Percentiles rank a stretch among this genome's conserved stretches.
phyloP scores from a whole-genome alignment of 2,888 invertebrate genomes.

The Mystacides longicornis region DNA sequence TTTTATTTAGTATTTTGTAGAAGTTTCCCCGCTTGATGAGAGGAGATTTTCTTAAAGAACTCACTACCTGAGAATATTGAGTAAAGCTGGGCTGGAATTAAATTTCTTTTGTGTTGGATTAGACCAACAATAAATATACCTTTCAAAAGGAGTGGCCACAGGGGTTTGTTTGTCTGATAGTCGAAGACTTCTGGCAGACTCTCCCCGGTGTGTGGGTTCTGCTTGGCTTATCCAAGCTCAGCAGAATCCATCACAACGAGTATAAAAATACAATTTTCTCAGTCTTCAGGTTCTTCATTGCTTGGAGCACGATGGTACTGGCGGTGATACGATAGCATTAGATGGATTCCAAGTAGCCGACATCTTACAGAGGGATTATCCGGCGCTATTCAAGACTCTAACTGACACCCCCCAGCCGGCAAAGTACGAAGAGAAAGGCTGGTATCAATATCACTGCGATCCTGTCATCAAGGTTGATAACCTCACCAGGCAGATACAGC shows the following conservation, averaged over 20 bases:
- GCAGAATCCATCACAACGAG: not conserved
- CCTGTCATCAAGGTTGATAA: constrained; percentile 53
- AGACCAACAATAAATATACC: no score
- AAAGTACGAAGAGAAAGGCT: constrained; percentile 57
- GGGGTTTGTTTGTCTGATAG: no score
- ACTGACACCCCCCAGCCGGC: constrained; percentile 51
- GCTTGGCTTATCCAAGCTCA: no score
- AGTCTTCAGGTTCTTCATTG: constrained; percentile 45
- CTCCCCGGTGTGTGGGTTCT: no score
- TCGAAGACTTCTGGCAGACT: no score
- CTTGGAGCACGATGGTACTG: constrained; percentile 45
- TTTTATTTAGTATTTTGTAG: no score
- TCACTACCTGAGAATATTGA: no score
- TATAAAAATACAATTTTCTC: constrained; percentile 20
- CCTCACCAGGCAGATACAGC: constrained; percentile 48
- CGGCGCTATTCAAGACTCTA: constrained; percentile 53
- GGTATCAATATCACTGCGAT: constrained; percentile 49
- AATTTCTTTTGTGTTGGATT: no score
- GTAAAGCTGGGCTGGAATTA: no score
- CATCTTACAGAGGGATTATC: constrained; percentile 45
- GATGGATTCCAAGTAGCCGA: constrained; percentile 66
- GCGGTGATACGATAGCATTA: constrained; percentile 66
- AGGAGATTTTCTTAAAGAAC: no score
- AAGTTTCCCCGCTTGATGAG: no score
- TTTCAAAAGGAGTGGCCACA: no score